These are phyloP conservation scores for Heliocidaris tuberculata DNA, from an alignment of 35 echinoderm and acorn worm species.

Conservation along the genomic window DNA sequence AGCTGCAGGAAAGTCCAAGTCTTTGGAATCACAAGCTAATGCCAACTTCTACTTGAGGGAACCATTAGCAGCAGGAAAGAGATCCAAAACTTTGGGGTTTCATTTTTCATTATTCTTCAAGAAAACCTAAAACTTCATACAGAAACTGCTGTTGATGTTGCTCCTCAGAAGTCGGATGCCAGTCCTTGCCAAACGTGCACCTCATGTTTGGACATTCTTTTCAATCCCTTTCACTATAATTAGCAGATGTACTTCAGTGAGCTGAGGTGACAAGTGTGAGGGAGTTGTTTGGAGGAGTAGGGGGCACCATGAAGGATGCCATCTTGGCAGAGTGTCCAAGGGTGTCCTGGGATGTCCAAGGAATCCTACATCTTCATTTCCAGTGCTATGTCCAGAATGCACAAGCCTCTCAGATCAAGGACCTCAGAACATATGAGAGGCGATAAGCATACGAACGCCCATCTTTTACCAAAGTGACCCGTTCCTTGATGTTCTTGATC, in stretches of 20 bases:
- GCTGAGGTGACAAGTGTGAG: neutral
- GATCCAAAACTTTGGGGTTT: neutral
- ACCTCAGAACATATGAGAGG: neutral
- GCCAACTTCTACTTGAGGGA: neutral
- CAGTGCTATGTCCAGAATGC: neutral
- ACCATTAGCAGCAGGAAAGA: neutral
- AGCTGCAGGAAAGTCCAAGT: too few species aligned
- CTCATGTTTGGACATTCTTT: neutral
- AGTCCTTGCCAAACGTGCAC: neutral
- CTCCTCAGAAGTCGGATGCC: neutral
- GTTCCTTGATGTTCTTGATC: constrained; percentile 16
- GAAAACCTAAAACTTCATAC: neutral
- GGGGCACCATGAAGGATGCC: neutral
- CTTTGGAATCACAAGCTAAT: neutral
- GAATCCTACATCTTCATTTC: neutral
- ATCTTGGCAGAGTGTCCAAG: neutral
- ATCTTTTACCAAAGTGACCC: neutral
- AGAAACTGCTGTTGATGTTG: neutral
- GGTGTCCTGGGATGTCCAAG: neutral
- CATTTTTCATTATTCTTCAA: neutral
- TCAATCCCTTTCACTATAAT: neutral
- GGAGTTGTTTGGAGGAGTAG: neutral
- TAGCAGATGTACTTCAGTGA: neutral
- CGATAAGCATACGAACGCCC: neutral
- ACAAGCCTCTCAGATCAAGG: neutral